A percentile compares a stretch with the other conserved stretches of the same genome.
These are phyloP conservation scores for Propithecus perrieri DNA, from an alignment of 2,797 vertebrate genomes.

Conservation along the genomic window DNA sequence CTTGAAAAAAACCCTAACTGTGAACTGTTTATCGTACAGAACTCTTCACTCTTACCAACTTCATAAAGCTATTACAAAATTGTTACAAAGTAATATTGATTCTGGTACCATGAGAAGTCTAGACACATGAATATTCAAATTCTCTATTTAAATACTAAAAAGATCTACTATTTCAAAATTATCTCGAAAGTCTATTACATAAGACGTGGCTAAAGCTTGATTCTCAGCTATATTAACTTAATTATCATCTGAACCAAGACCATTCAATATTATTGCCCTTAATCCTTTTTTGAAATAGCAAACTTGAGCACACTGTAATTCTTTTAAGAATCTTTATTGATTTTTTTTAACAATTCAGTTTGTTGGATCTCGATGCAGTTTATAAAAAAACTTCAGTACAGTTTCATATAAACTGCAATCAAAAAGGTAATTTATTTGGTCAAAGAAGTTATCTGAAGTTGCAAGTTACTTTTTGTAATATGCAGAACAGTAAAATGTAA, in stretches of 20 bases:
- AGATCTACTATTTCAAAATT: constrained; percentile 33
- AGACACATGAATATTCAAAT: constrained; percentile 62
- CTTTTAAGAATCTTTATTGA: constrained; percentile 86
- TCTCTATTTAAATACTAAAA: constrained; percentile 55
- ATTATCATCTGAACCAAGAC: neutral
- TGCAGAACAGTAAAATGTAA: constrained; percentile 82
- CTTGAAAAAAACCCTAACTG: constrained; percentile 27
- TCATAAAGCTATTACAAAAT: constrained; percentile 12
- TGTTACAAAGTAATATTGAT: constrained; percentile 46
- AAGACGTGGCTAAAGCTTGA: neutral
- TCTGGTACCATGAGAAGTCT: neutral
- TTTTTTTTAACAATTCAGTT: constrained; percentile 79
- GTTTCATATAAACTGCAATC: constrained; percentile 84
- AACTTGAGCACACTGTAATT: constrained; percentile 79
- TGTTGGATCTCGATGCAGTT: constrained; percentile 81
- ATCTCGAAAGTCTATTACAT: constrained; percentile 21
- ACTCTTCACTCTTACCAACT: constrained; percentile 9
- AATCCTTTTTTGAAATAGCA: constrained; percentile 74
- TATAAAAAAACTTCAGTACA: constrained; percentile 67
- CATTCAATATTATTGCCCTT: neutral
- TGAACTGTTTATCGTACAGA: constrained; percentile 23
- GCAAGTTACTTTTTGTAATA: constrained; percentile 76
- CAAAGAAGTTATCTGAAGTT: constrained; percentile 82
- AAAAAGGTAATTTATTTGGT: constrained; percentile 80
- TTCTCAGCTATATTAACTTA: constrained; percentile 1